phyloP scores from a whole-genome alignment of 2,888 invertebrate genomes.

The Drosophila monieri region DNA sequence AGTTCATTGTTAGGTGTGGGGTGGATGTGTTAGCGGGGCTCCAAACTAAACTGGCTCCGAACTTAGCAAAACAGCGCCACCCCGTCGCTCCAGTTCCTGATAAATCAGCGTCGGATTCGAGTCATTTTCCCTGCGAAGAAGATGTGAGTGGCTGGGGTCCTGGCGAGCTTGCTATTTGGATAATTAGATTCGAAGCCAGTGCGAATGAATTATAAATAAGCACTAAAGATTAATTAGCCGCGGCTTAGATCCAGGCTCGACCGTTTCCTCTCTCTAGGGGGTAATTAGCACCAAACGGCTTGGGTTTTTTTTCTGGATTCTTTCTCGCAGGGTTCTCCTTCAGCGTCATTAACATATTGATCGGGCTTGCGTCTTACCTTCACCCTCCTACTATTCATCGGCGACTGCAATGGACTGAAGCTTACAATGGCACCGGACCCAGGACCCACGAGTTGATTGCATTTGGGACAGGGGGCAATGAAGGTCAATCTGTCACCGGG shows the following conservation, averaged over 20 bases:
- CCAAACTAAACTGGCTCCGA: constrained; percentile 55
- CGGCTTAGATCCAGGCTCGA: constrained; percentile 20
- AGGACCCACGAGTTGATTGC: constrained; percentile 52
- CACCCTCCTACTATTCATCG: constrained; percentile 2
- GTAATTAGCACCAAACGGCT: constrained; percentile 30
- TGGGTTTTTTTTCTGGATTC: constrained; percentile 26
- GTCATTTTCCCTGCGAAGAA: background rate
- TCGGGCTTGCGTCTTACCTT: constrained; percentile 6
- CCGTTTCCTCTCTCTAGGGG: constrained; percentile 3
- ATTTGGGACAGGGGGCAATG: constrained; percentile 13
- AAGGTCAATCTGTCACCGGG: constrained; percentile 33
- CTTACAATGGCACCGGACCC: constrained; percentile 49
- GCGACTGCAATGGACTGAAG: constrained; percentile 55
- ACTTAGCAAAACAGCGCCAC: constrained; percentile 52
- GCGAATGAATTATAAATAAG: constrained; percentile 71
- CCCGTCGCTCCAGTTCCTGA: no score
- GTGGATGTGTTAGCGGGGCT: background rate
- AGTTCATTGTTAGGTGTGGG: constrained; percentile 67
- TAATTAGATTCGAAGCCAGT: constrained; percentile 66
- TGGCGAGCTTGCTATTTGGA: constrained; percentile 61
- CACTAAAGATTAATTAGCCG: constrained; percentile 70
- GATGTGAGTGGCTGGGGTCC: constrained; percentile 30
- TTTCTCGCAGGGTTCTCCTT: constrained; percentile 3
- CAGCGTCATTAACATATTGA: constrained; percentile 58
- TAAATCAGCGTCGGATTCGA: background rate